These are phyloP conservation scores for Tetragonisca angustula DNA, from an alignment of 2,888 invertebrate species.

Conservation along the genomic window DNA sequence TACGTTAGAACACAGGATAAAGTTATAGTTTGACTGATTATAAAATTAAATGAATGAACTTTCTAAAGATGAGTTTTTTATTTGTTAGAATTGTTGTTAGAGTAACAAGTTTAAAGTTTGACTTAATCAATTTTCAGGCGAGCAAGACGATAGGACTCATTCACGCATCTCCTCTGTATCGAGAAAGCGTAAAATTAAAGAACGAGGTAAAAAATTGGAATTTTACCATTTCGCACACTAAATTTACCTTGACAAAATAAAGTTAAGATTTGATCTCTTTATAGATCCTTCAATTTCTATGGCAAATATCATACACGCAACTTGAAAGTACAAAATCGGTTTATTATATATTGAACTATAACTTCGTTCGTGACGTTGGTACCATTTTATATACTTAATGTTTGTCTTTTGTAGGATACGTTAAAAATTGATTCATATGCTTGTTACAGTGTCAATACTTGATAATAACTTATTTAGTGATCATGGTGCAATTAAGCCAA, in stretches of 20 bases:
- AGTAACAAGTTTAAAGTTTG: no score
- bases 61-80: no score
- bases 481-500: conserved; percentile 38
- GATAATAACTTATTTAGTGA: conserved; percentile 47
- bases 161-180: conserved; percentile 17
- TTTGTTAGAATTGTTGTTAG: no score
- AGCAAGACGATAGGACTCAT: conserved; percentile 31
- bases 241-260: background rate
- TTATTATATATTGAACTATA: conserved; percentile 28
- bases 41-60: no score
- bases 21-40: no score
- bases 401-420: fast-evolving
- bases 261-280: background rate
- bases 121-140: conserved; percentile 24
- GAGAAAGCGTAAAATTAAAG: conserved; percentile 16
- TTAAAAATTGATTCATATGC: fast-evolving
- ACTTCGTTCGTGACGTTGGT: conserved; percentile 38
- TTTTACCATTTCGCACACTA: no score
- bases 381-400: background rate
- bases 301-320: conserved; percentile 51
- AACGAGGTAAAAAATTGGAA: conserved; percentile 41
- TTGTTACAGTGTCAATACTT: conserved; percentile 35
- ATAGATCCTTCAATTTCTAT: conserved; percentile 29
- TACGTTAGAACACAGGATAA: no score
- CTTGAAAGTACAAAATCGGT: conserved; percentile 1